Evolutionary conservation across 2,888 invertebrate genomes (phyloP).

Genomic region (Stratiomys singularior): DNA sequence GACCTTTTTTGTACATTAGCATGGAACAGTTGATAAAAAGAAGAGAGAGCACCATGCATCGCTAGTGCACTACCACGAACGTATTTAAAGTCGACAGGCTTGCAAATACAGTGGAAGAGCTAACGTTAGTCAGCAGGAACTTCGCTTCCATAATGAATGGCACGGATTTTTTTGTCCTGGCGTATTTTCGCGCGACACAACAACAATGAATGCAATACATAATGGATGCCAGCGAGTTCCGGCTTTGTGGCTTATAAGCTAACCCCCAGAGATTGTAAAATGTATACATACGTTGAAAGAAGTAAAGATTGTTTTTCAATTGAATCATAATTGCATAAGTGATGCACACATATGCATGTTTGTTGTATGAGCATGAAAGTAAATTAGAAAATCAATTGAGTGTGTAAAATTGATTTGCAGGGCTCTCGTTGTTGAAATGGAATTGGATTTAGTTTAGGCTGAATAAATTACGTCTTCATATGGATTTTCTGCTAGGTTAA

Average conservation of each 20-base stretch:
- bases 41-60: constrained; percentile 4
- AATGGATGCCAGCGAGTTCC: constrained; percentile 25
- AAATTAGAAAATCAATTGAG: constrained; percentile 39
- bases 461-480: too few relatives aligned
- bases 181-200: constrained; percentile 17
- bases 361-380: constrained; percentile 1
- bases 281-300: not conserved
- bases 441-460: too few relatives aligned
- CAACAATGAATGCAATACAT: constrained; percentile 22
- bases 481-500: too few relatives aligned
- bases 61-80: not conserved
- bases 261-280: constrained; percentile 35
- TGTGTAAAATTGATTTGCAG: not conserved
- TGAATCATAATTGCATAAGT: constrained; percentile 44
- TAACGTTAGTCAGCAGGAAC: constrained; percentile 30
- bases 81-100: not conserved
- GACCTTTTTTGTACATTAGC: constrained; percentile 1
- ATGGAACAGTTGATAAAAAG: constrained; percentile 9
- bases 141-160: constrained; percentile 37
- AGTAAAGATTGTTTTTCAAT: constrained; percentile 38
- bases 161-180: not conserved
- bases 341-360: not conserved
- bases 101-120: not conserved
- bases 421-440: not conserved
- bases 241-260: constrained; percentile 37